Evolutionary conservation across 2,113 vertebrate genomes (phyloP).

Genomic region (Solea solea): DNA sequence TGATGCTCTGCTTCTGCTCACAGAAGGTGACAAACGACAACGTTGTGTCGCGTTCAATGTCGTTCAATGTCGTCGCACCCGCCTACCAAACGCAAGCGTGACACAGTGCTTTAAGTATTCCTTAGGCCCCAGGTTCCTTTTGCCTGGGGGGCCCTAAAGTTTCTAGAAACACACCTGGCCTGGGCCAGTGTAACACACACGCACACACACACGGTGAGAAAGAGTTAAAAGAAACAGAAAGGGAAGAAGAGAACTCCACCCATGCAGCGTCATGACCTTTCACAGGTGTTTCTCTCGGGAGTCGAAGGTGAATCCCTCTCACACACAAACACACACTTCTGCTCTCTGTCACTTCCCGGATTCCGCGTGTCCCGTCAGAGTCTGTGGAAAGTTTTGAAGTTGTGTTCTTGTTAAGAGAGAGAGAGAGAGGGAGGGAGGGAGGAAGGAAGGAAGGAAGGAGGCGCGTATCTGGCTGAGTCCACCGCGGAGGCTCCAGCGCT

Average conservation of each 20-base stretch:
- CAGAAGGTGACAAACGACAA: too few species aligned
- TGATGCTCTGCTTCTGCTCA: too few species aligned
- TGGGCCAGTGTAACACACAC: not conserved
- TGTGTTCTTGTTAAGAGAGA: not conserved
- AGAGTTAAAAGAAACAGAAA: slow-evolving; percentile 17
- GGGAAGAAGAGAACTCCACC: slow-evolving; percentile 49
- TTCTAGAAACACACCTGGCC: too few species aligned
- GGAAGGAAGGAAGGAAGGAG: not conserved
- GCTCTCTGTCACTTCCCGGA: slow-evolving; percentile 13
- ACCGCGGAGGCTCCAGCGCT: not conserved
- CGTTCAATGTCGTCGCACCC: too few species aligned
- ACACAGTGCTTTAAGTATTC: too few species aligned
- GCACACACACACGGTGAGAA: not conserved
- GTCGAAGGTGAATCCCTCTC: too few species aligned
- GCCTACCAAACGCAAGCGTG: too few species aligned
- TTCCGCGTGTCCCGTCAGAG: slow-evolving; percentile 1
- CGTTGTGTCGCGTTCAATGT: too few species aligned
- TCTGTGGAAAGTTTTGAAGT: slow-evolving; percentile 51
- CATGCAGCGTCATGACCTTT: slow-evolving; percentile 54
- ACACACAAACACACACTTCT: not conserved
- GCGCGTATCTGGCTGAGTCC: not conserved
- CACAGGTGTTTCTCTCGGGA: slow-evolving; percentile 3
- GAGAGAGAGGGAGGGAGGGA: not conserved
- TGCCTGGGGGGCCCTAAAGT: too few species aligned
- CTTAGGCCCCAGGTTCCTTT: too few species aligned